These are phyloP conservation scores for Tenthredo mesomela DNA, from an alignment of 2,888 invertebrate genomes.

Conservation along the genomic window DNA sequence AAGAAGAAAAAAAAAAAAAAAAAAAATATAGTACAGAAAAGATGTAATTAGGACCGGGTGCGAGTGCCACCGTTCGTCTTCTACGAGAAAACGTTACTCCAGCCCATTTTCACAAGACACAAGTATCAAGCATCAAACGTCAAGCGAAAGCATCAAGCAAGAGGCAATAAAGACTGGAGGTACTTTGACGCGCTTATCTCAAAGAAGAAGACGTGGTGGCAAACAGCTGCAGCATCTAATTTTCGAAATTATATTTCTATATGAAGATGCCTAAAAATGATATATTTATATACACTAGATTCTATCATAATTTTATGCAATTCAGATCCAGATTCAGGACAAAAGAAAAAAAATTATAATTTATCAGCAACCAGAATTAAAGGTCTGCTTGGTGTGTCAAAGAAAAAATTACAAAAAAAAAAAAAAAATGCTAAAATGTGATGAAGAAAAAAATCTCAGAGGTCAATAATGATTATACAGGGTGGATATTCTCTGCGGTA, in stretches of 20 bases:
- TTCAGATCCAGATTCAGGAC: too few species aligned
- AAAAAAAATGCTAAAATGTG: too few species aligned
- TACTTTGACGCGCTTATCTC: neutral
- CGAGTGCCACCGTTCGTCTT: slow-evolving; percentile 55
- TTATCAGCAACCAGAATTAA: too few species aligned
- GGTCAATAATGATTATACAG: too few species aligned
- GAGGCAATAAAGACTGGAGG: slow-evolving; percentile 20
- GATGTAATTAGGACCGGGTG: slow-evolving; percentile 46
- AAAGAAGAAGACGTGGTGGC: neutral
- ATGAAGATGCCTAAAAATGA: neutral
- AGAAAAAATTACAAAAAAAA: too few species aligned
- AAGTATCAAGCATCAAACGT: slow-evolving; percentile 34
- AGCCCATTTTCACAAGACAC: neutral
- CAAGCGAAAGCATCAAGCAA: slow-evolving; percentile 23
- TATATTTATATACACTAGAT: neutral
- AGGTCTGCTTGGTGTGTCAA: too few species aligned
- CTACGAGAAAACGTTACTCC: slow-evolving; percentile 51
- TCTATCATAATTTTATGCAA: too few species aligned
- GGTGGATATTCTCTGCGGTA: too few species aligned
- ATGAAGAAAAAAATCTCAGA: too few species aligned
- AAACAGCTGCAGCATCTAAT: neutral
- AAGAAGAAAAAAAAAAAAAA: too few species aligned
- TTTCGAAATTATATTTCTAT: neutral
- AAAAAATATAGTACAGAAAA: neutral
- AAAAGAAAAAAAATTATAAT: too few species aligned